Evolutionary conservation across 2,113 vertebrate species (phyloP), one percentile per base, ranked within the genome.

Genomic region (Salvelinus sp.): DNA sequence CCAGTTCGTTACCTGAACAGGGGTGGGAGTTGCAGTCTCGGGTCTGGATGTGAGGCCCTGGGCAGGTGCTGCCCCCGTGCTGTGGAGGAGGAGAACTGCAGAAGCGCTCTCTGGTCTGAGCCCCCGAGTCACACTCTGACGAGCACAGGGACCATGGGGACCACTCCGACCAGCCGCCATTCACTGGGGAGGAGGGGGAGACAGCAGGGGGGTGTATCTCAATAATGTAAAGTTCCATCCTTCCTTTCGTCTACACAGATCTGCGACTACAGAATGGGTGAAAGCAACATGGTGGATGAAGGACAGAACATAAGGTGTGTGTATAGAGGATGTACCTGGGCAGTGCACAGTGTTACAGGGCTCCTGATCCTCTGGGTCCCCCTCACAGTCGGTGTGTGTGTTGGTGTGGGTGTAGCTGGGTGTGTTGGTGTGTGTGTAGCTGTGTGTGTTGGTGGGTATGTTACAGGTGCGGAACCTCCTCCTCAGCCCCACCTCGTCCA

Each of bases 11-110:
- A 96, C 95, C 94, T 90, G 85, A 69, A 76, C 96, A 97, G 27
- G 94, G 94, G 13, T 95, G 91, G 0, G 86, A 85, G 86, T 95
- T 95, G 88, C 96, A 97, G 85, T 96, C 95, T 6, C 92, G 80
- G 0, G 95, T 96, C 90, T 98, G 96, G 13, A 95, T 90, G 62
- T 94, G 94, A 9, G 96, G 94, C 0, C 95, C 96, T 0, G 66
- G 58, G 74, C 96, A 98, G 22, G 67, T 67, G 0, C 67, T 27
- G 0, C 91, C 93, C 12, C 91, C 91, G 0, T 92, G 79, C 63
- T 84, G 86, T 0, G 89, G 85, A 0, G 75, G 18, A 0, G 94
- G 93, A 9, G 85, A 87, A 66, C 75, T 89, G 78, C 96, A 97
- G 76, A 85, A 81, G n/a, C 95, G 93, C 12, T 92, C 90, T 69